Percentiles rank a stretch among this genome's conserved stretches.
phyloP scores from a whole-genome alignment of 2,113 vertebrate species.

The Epinephelus fuscoguttatus region DNA sequence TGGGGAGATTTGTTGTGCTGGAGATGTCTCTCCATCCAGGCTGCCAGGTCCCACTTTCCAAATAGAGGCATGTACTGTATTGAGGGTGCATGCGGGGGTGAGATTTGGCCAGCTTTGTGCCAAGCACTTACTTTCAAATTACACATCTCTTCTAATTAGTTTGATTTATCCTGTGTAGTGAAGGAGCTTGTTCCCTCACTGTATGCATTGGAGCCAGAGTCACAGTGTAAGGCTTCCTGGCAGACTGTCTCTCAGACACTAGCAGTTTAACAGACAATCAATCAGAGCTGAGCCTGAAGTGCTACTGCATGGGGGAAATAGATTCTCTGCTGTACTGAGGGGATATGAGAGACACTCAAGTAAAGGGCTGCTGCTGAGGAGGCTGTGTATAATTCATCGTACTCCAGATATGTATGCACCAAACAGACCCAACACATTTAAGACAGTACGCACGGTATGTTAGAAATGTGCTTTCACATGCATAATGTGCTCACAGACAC shows the following conservation, averaged over 20 bases:
- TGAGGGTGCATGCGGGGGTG: constrained; percentile 25
- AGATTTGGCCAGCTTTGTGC: constrained; percentile 37
- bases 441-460: constrained; percentile 2
- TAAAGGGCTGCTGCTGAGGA: constrained; percentile 51
- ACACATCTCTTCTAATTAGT: constrained; percentile 59
- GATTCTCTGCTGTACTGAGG: constrained; percentile 36
- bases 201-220: constrained; percentile 25
- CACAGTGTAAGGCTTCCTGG: constrained; percentile 58
- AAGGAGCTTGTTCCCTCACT: constrained; percentile 19
- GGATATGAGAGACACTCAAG: constrained; percentile 51
- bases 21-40: constrained; percentile 18
- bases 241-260: constrained; percentile 63
- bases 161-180: constrained; percentile 43
- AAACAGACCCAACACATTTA: not conserved
- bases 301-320: constrained; percentile 46
- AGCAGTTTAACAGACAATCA: constrained; percentile 68
- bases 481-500: not conserved
- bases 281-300: constrained; percentile 65
- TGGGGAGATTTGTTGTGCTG: constrained; percentile 20
- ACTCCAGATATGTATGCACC: constrained; percentile 39
- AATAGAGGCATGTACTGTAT: constrained; percentile 18
- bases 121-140: constrained; percentile 59
- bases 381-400: constrained; percentile 46
- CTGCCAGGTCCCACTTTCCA: constrained; percentile 32
- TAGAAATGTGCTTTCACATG: not conserved